These are phyloP conservation scores for Gadus macrocephalus DNA, from an alignment of 2,113 vertebrate genomes.

Conservation along the genomic window DNA sequence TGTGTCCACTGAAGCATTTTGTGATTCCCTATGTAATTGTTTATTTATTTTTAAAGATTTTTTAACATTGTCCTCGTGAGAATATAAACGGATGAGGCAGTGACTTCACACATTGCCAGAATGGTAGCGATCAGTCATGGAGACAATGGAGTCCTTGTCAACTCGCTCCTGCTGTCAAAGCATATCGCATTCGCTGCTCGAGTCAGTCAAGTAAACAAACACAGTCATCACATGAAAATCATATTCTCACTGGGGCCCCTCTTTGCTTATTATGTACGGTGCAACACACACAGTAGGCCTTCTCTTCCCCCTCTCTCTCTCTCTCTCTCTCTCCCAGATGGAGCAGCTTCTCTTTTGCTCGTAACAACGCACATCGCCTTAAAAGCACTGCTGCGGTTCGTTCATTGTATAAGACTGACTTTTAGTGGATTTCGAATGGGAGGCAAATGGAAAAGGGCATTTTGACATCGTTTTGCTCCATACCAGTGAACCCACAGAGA, in stretches of 20 bases:
- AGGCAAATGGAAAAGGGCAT: no score
- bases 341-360: background rate
- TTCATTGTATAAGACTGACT: conserved; percentile 42
- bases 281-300: conserved; percentile 36
- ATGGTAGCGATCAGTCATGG: no score
- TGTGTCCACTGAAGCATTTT: no score
- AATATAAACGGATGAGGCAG: no score
- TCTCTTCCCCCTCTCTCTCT: conserved; percentile 22
- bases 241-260: conserved; percentile 22
- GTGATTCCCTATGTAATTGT: no score
- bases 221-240: conserved; percentile 46
- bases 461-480: no score
- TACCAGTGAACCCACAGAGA: no score
- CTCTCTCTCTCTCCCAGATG: background rate
- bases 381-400: conserved; percentile 8
- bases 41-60: no score
- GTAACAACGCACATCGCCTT: conserved; percentile 39
- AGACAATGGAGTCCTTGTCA: no score
- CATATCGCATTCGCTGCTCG: conserved; percentile 3
- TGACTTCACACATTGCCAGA: no score
- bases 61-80: no score
- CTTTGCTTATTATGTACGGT: conserved; percentile 10
- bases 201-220: conserved; percentile 4
- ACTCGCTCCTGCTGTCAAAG: conserved; percentile 8
- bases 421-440: background rate